phyloP scores from a whole-genome alignment of 2,888 invertebrate species.

The Pyrrhosoma nymphula region DNA sequence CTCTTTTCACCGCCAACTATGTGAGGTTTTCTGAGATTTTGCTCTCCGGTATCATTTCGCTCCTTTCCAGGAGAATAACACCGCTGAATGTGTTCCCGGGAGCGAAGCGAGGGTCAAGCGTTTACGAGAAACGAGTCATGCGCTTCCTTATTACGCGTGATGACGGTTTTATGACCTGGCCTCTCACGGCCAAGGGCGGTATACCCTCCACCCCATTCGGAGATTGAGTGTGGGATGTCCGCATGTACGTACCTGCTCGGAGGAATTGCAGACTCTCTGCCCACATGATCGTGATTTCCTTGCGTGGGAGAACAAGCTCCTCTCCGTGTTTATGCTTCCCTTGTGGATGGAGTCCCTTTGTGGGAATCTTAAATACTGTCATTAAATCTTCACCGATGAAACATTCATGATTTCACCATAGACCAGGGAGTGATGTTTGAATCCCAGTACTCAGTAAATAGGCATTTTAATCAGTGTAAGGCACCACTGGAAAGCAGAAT shows the following conservation, averaged over 20 bases:
- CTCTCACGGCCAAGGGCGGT: background rate
- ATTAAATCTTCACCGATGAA: background rate
- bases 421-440: too few relatives aligned
- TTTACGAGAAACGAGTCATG: background rate
- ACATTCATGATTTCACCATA: background rate
- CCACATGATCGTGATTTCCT: slow-evolving; percentile 16
- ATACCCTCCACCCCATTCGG: background rate
- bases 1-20: too few relatives aligned
- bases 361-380: background rate
- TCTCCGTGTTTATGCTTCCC: background rate
- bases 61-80: background rate
- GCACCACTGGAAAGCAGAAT: too few relatives aligned
- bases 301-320: background rate
- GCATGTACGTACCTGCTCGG: background rate
- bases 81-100: background rate
- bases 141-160: background rate
- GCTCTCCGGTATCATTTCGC: background rate
- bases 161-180: background rate
- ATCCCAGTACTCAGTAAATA: too few relatives aligned
- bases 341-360: background rate
- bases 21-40: too few relatives aligned
- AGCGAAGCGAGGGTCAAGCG: background rate
- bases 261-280: background rate
- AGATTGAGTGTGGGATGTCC: background rate
- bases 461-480: too few relatives aligned